Evolutionary conservation across 2,113 vertebrate species (phyloP).

Genomic region (Anarrhichthys ocellatus): DNA sequence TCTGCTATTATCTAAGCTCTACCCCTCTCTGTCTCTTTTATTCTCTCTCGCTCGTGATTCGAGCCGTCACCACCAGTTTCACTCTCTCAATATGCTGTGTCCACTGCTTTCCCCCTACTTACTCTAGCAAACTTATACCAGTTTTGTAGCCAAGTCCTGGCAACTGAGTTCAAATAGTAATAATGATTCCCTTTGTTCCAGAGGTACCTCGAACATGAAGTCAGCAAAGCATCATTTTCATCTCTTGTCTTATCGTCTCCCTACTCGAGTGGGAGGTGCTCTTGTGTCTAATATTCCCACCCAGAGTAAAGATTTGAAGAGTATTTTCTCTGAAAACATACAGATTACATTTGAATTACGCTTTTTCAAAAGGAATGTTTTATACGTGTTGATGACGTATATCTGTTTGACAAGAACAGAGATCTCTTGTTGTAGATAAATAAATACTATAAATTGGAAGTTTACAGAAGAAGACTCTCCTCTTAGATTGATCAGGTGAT

Average conservation of each 20-base stretch:
- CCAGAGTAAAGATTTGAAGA: constrained; percentile 15
- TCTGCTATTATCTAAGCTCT: constrained; percentile 79
- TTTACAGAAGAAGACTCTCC: constrained; percentile 4
- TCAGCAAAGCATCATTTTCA: constrained; percentile 50
- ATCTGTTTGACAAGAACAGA: not conserved
- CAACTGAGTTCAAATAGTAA: constrained; percentile 67
- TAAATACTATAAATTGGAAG: constrained; percentile 5
- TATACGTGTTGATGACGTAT: not conserved
- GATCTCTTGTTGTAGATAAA: not conserved
- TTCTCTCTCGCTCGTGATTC: constrained; percentile 66
- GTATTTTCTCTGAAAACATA: constrained; percentile 27
- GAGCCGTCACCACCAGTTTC: constrained; percentile 64
- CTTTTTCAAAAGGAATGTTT: not conserved
- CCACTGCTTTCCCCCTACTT: constrained; percentile 19
- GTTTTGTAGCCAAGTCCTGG: constrained; percentile 53
- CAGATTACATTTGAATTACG: constrained; percentile 21
- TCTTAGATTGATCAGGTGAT: constrained; percentile 49
- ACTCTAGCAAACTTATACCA: constrained; percentile 53
- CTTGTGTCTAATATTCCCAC: constrained; percentile 29
- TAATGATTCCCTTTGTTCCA: constrained; percentile 75
- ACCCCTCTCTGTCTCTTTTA: constrained; percentile 61
- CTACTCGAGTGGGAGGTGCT: constrained; percentile 33
- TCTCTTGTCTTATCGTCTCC: constrained; percentile 51
- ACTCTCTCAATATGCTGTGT: constrained; percentile 51
- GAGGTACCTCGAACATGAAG: constrained; percentile 52